Evolutionary conservation across 2,113 vertebrate species (phyloP).

Genomic region (Pseudonaja textilis): DNA sequence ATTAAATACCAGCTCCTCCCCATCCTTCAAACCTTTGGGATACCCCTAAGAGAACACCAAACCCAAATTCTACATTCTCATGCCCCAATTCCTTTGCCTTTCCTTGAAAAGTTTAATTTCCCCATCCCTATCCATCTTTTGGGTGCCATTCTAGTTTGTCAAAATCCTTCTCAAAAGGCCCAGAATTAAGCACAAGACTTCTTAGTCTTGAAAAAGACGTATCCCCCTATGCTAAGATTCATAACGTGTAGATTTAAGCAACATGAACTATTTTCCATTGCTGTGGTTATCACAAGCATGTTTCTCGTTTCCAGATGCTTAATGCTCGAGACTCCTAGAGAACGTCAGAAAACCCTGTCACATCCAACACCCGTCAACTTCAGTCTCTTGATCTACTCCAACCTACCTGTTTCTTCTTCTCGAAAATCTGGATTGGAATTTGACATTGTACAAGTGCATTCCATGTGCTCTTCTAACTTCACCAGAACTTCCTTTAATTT

Average conservation of each 20-base stretch:
- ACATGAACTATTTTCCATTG: not conserved
- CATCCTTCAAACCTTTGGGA: too few relatives aligned
- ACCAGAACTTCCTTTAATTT: constrained; percentile 98
- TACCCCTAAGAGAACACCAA: too few relatives aligned
- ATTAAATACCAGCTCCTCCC: not conserved
- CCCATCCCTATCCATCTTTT: not conserved
- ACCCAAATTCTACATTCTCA: too few relatives aligned
- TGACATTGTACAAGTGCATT: constrained; percentile 85
- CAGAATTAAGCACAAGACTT: not conserved
- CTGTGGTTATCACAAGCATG: not conserved
- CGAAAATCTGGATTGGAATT: constrained; percentile 85
- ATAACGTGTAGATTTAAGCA: not conserved
- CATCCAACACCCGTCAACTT: constrained; percentile 32
- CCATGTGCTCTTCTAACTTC: constrained; percentile 95
- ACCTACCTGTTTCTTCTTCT: constrained; percentile 90
- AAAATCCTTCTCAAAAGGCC: not conserved
- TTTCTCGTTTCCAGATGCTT: not conserved
- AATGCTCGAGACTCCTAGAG: not conserved
- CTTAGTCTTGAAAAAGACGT: not conserved
- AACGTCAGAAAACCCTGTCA: constrained; percentile 6
- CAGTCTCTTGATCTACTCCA: not conserved
- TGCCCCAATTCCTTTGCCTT: not conserved
- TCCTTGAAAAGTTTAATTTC: not conserved
- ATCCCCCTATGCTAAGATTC: not conserved
- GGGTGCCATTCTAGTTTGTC: not conserved